Percentiles rank a stretch among this genome's conserved stretches.
phyloP scores from a whole-genome alignment of 2,888 invertebrate species.

The Macaria notata region DNA sequence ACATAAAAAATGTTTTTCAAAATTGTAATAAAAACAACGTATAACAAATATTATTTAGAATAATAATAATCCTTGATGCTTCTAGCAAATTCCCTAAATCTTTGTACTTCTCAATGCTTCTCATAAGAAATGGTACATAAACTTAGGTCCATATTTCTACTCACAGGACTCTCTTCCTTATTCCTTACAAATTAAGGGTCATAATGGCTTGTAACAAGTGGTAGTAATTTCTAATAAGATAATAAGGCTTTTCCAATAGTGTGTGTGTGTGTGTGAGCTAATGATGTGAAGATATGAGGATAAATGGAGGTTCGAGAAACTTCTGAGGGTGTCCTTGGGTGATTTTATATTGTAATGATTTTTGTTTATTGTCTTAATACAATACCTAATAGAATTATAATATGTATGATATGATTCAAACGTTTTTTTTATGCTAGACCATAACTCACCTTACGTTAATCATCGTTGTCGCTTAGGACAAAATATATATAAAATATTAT shows the following conservation, averaged over 20 bases:
- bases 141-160: slow-evolving; percentile 39
- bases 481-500: too few relatives aligned
- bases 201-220: slow-evolving; percentile 39
- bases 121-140: slow-evolving; percentile 58
- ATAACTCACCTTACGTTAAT: too few relatives aligned
- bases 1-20: too few relatives aligned
- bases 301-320: slow-evolving; percentile 37
- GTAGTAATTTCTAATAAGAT: slow-evolving; percentile 68
- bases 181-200: slow-evolving; percentile 29
- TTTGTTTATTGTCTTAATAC: slow-evolving; percentile 13
- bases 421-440: too few relatives aligned
- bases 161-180: slow-evolving; percentile 46
- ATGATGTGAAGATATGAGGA: slow-evolving; percentile 51
- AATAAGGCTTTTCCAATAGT: slow-evolving; percentile 65
- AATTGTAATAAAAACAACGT: too few relatives aligned
- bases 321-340: slow-evolving; percentile 25
- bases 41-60: too few relatives aligned
- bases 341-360: slow-evolving; percentile 23
- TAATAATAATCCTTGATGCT: not conserved
- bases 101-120: slow-evolving; percentile 45
- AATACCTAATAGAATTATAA: too few relatives aligned
- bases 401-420: too few relatives aligned
- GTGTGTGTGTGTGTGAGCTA: slow-evolving; percentile 41
- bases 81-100: slow-evolving; percentile 20
- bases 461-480: too few relatives aligned